phyloP scores from a whole-genome alignment of 2,113 vertebrate genomes.

The Clupea harengus region DNA sequence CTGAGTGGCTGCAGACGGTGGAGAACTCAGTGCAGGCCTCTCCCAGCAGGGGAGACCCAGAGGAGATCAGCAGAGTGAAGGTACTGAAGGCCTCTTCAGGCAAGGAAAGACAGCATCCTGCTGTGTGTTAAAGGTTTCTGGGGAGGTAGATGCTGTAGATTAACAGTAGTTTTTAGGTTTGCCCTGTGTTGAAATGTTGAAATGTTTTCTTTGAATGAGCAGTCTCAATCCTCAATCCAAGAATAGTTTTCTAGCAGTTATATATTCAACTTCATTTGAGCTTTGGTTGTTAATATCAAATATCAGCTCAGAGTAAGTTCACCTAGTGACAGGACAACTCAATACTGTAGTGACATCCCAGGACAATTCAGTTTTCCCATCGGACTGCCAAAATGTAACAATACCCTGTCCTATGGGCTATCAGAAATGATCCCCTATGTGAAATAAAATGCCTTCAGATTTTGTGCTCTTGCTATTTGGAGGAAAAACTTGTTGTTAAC shows the following conservation, averaged over 20 bases:
- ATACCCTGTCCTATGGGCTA: too few species aligned
- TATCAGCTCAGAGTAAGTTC: background rate
- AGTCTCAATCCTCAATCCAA: too few species aligned
- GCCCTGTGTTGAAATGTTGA: background rate
- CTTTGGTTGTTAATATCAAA: background rate
- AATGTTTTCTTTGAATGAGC: background rate
- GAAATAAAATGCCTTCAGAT: too few species aligned
- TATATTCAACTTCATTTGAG: background rate
- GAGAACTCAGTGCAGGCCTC: constrained; percentile 78
- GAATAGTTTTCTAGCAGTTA: background rate
- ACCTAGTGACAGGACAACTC: background rate
- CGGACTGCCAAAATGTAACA: too few species aligned
- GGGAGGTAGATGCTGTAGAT: background rate
- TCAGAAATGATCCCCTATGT: too few species aligned
- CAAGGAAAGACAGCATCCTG: too few species aligned
- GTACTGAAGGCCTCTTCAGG: constrained; percentile 54
- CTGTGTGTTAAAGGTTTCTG: too few species aligned
- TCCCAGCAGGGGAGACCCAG: constrained; percentile 69
- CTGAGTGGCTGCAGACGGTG: constrained; percentile 75
- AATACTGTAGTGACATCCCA: background rate
- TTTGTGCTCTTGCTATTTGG: too few species aligned
- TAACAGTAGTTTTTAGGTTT: too few species aligned
- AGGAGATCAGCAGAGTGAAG: constrained; percentile 87
- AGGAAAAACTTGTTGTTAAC: too few species aligned
- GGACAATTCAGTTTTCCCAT: background rate